Percentiles rank a stretch among this genome's conserved stretches.
Evolutionary conservation across 2,888 invertebrate species (phyloP).

Genomic region (Drosophila merina): DNA sequence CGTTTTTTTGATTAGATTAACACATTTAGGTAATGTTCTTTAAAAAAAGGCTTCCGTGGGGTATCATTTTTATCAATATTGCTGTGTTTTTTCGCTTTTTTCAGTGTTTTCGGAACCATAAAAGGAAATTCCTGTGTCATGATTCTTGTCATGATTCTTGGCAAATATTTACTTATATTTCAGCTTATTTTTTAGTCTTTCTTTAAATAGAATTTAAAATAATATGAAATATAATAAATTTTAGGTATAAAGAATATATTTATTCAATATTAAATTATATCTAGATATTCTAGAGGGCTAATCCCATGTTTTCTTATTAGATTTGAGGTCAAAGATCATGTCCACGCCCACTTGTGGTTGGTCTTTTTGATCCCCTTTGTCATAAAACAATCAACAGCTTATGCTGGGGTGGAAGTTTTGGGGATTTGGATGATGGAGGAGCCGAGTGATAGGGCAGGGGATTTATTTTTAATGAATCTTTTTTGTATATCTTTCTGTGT

Average conservation of each 20-base stretch:
- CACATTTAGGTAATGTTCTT: slow-evolving; percentile 52
- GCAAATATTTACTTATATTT: background rate
- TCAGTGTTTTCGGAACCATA: background rate
- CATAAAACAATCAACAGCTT: slow-evolving; percentile 64
- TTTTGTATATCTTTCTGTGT: slow-evolving; percentile 24
- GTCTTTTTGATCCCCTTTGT: slow-evolving; percentile 19
- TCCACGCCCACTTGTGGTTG: no score
- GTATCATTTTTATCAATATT: slow-evolving; percentile 19
- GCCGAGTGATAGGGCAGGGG: slow-evolving; percentile 23
- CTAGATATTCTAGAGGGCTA: background rate
- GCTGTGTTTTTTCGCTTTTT: background rate
- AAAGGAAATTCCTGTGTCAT: background rate
- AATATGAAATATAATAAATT: background rate
- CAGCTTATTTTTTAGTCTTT: background rate
- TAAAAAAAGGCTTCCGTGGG: slow-evolving; percentile 23
- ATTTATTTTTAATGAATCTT: slow-evolving; percentile 51
- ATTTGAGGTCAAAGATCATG: slow-evolving; percentile 54
- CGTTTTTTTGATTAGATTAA: slow-evolving; percentile 61
- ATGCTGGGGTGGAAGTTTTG: slow-evolving; percentile 4
- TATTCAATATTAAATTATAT: no score
- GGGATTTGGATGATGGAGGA: slow-evolving; percentile 6
- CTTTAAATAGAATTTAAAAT: background rate
- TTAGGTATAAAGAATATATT: no score
- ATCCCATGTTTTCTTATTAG: slow-evolving; percentile 13
- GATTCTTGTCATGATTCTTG: background rate